Base-by-base conservation (phyloP, 2,888 invertebrate genomes). In the Drosophila vallismaia region DNA sequence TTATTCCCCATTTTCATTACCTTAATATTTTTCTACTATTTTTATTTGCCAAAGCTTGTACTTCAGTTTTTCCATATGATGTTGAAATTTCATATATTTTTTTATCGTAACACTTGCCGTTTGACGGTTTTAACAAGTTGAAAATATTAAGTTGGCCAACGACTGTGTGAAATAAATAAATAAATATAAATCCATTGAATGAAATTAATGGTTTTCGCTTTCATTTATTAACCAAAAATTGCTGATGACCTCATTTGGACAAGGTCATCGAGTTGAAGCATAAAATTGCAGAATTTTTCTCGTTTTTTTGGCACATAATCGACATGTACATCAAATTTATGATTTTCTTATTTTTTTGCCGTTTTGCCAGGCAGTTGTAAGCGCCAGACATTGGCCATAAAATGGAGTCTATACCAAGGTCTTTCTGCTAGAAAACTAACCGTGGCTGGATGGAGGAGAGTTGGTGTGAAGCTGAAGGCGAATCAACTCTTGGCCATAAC, bases 251-350 rank as follows among this genome's bases (percentile, higher is more conserved):
- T 64, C 56, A 69, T 80, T 77, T 57, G 49, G 12, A 28, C 63
- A 78, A 69, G 82, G 73, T 75, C 76, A 42, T 31, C 19, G n/a
- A 5, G 31, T 38, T 53, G 26, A 19, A 19, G 4, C 0, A 48
- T 42, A 29, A 44, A 48, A 29, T 40, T 14, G 14, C 40, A 36
- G 59, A 60, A 38, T 57, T 52, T 40, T 53, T 29, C 10, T 42
- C 19, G n/a, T 45, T 73, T 57, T 75, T 57, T 68, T 72, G 64
- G 80, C 84, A 83, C 83, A 88, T 82, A 86, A 82, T 82, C 86
- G 82, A 77, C 82, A 86, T 79, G 84, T 84, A 83, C 88, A 83
- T 83, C 72, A 83, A 83, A 88, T 88, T 88, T 83, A 88, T 88
- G 88, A 24, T 54, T 62, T 70, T 62, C 60, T 72, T 63, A 52